phyloP scores from a whole-genome alignment of 1,140 invertebrate genomes.

The Onthophagus taurus region DNA sequence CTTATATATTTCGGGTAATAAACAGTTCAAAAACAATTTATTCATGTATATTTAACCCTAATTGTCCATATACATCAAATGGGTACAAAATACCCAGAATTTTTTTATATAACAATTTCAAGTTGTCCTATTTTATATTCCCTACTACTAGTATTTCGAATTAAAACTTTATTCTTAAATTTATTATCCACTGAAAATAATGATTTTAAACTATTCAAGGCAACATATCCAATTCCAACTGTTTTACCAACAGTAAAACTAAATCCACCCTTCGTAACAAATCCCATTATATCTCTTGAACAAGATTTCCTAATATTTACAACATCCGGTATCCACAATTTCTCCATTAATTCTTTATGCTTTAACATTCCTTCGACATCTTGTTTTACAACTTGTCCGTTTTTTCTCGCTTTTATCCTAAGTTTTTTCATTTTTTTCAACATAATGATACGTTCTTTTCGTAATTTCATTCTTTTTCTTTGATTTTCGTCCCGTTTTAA shows the following conservation, averaged over 20 bases:
- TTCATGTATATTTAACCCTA: too few relatives aligned
- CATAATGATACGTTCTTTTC: conserved; percentile 45
- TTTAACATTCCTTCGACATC: neutral
- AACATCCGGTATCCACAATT: conserved; percentile 56
- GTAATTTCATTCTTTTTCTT: conserved; percentile 44
- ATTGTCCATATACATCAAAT: too few relatives aligned
- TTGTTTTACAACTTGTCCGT: conserved; percentile 21
- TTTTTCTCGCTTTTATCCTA: conserved; percentile 43
- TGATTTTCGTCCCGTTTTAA: conserved; percentile 48
- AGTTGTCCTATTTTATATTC: conserved; percentile 28
- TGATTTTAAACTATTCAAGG: conserved; percentile 42
- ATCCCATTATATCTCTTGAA: conserved; percentile 62
- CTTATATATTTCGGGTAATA: too few relatives aligned
- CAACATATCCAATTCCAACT: conserved; percentile 58
- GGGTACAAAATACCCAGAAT: too few relatives aligned
- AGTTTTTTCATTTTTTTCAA: conserved; percentile 49
- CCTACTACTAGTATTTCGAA: conserved; percentile 29
- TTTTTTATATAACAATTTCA: conserved; percentile 22
- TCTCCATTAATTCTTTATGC: conserved; percentile 46
- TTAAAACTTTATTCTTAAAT: conserved; percentile 30
- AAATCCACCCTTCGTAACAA: conserved; percentile 57
- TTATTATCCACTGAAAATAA: conserved; percentile 12
- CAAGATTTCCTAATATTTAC: conserved; percentile 50
- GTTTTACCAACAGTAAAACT: conserved; percentile 54
- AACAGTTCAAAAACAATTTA: too few relatives aligned